Evolutionary conservation across 2,113 vertebrate species (phyloP).

Genomic region (Gulo gulo): DNA sequence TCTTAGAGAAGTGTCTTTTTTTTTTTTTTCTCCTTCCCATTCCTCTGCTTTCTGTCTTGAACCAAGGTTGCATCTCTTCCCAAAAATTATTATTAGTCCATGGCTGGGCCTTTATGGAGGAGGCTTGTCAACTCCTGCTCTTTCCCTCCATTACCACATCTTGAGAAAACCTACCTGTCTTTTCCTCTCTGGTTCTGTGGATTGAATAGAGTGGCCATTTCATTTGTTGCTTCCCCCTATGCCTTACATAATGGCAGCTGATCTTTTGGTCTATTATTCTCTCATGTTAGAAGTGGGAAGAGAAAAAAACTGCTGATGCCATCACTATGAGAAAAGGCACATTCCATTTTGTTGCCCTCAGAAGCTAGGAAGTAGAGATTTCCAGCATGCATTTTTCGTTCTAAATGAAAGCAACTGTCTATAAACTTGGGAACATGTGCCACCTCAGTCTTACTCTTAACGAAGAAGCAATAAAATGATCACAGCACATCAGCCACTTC

Average conservation of each 20-base stretch:
- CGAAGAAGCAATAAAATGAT: not conserved
- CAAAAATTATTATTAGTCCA: not conserved
- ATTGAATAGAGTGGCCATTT: not conserved
- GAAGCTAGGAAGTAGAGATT: not conserved
- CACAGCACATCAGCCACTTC: not conserved
- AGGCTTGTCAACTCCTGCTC: not conserved
- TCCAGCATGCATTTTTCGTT: not conserved
- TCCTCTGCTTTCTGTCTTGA: not conserved
- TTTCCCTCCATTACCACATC: not conserved
- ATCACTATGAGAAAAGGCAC: not conserved
- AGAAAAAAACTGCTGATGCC: not conserved
- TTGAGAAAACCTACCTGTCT: not conserved
- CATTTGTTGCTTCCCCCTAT: not conserved
- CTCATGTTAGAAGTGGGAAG: not conserved
- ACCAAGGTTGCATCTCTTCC: not conserved
- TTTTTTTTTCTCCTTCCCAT: not conserved
- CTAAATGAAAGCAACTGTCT: not conserved
- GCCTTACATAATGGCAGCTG: not conserved
- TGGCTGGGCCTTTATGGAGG: not conserved
- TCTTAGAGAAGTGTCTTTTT: not conserved
- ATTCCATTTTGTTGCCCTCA: not conserved
- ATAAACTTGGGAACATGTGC: not conserved
- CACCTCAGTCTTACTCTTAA: not conserved
- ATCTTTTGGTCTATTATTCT: not conserved
- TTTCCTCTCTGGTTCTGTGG: not conserved